Conservation (phyloP, 2,888 invertebrate species). For the Diadromus collaris region DNA sequence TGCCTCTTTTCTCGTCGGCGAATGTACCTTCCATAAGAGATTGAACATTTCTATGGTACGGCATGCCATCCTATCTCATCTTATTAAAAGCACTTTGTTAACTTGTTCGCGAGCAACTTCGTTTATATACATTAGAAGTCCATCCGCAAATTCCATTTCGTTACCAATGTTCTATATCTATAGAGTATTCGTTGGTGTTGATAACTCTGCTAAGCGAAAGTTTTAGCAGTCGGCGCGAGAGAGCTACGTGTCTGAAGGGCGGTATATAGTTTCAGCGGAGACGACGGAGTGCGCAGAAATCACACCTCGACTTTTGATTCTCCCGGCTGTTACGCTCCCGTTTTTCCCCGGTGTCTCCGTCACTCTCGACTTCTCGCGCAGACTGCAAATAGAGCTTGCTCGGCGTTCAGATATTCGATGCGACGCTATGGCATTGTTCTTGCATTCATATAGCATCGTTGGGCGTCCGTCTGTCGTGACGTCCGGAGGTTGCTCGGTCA, state of each 20-base stretch:
- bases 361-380: conserved; percentile 30
- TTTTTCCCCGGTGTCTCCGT: conserved; percentile 32
- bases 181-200: conserved; percentile 22
- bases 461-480: conserved; percentile 37
- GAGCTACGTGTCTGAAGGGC: neutral
- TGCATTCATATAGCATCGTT: conserved; percentile 60
- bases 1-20: conserved; percentile 9
- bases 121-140: conserved; percentile 29
- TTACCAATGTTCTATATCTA: conserved; percentile 15
- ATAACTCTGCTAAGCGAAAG: conserved; percentile 53
- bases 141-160: conserved; percentile 46
- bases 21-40: conserved; percentile 15
- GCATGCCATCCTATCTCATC: conserved; percentile 1
- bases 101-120: conserved; percentile 38
- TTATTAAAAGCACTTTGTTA: conserved; percentile 46
- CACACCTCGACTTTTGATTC: conserved; percentile 46
- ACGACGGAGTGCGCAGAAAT: conserved; percentile 39
- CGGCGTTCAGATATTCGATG: conserved; percentile 68
- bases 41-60: neutral
- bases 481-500: conserved; percentile 43
- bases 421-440: conserved; percentile 69
- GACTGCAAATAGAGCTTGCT: conserved; percentile 9
- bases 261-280: conserved; percentile 19
- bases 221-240: conserved; percentile 27
- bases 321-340: conserved; percentile 40